Evolutionary conservation across 1,140 invertebrate species (phyloP).

Genomic region (Zophobas atratus): DNA sequence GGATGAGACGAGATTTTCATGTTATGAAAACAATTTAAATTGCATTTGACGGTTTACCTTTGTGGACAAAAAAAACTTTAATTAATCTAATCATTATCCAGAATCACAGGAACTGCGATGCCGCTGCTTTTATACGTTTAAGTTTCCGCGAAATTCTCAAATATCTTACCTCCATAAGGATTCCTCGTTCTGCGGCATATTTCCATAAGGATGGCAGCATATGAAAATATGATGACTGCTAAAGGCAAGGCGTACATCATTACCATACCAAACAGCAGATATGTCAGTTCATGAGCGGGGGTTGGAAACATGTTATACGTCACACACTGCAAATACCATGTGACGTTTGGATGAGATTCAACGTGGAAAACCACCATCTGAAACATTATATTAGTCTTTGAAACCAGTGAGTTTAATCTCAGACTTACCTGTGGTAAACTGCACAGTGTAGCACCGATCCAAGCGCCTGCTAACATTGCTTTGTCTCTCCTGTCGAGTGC

Average conservation of each 20-base stretch:
- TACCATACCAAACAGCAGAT: constrained; percentile 84
- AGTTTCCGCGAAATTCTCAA: background rate
- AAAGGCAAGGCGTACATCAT: constrained; percentile 91
- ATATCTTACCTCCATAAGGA: constrained; percentile 70
- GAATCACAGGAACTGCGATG: background rate
- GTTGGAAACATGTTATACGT: constrained; percentile 81
- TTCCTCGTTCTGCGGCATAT: constrained; percentile 78
- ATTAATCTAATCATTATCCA: too few relatives aligned
- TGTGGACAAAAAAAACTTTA: too few relatives aligned
- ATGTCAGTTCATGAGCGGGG: constrained; percentile 79
- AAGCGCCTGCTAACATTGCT: constrained; percentile 82
- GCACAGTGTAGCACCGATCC: constrained; percentile 84
- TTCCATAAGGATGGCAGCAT: constrained; percentile 86
- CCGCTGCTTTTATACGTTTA: background rate
- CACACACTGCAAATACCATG: constrained; percentile 88
- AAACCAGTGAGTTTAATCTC: background rate
- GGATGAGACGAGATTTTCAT: too few relatives aligned
- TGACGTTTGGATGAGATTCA: constrained; percentile 81
- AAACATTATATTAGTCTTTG: constrained; percentile 51
- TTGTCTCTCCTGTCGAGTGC: constrained; percentile 79
- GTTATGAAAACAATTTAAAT: too few relatives aligned
- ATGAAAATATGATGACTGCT: constrained; percentile 88
- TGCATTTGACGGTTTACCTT: too few relatives aligned
- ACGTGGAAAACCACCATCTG: constrained; percentile 87
- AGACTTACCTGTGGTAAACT: constrained; percentile 80